Evolutionary conservation across 2,888 invertebrate species (phyloP).

Genomic region (Piscicola geometra): DNA sequence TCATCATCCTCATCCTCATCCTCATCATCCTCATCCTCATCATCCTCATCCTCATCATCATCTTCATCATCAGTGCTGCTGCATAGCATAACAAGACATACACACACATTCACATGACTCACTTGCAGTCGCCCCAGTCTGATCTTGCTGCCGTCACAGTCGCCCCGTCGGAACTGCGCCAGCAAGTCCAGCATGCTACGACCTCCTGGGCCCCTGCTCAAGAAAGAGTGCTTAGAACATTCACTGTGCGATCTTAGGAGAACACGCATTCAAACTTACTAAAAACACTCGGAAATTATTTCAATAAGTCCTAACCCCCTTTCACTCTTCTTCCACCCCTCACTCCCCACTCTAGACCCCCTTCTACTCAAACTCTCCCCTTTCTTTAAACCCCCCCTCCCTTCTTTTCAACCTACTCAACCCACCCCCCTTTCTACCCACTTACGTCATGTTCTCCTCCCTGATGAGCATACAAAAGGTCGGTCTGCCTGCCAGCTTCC

Average conservation of each 20-base stretch:
- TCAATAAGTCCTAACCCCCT: too few species aligned
- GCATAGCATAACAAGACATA: too few species aligned
- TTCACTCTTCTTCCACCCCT: neutral
- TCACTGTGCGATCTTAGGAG: too few species aligned
- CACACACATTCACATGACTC: slow-evolving; percentile 51
- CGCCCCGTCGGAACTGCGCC: slow-evolving; percentile 92
- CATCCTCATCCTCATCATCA: too few species aligned
- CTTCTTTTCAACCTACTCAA: too few species aligned
- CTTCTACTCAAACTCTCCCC: neutral
- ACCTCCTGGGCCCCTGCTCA: slow-evolving; percentile 62
- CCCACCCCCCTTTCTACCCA: neutral
- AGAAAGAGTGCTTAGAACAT: too few species aligned
- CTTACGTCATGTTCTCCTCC: slow-evolving; percentile 53
- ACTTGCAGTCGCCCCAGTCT: slow-evolving; percentile 71
- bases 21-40: too few species aligned
- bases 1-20: too few species aligned
- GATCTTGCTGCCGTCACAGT: slow-evolving; percentile 91
- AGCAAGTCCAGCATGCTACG: slow-evolving; percentile 85
- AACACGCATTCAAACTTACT: too few species aligned
- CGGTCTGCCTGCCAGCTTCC: slow-evolving; percentile 92
- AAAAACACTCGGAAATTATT: too few species aligned
- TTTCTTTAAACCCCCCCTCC: neutral
- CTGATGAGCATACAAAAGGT: slow-evolving; percentile 86
- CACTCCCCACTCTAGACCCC: neutral
- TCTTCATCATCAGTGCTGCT: neutral